These are phyloP conservation scores for Alosa alosa DNA, from an alignment of 2,113 vertebrate species.

Conservation along the genomic window DNA sequence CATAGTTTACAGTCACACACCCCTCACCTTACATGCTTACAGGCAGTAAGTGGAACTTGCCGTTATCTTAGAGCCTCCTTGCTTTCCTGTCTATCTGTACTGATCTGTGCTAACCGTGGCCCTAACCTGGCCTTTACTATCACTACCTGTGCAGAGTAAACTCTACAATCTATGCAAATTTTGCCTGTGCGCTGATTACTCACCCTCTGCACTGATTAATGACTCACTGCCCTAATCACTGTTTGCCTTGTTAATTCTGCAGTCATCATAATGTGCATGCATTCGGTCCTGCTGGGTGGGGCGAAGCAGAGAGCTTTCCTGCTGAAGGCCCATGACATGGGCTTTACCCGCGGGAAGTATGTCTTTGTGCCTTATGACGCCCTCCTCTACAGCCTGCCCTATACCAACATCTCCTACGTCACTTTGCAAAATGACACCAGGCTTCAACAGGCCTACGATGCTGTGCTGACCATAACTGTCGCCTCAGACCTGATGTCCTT, in stretches of 20 bases:
- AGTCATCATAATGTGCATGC: conserved; percentile 94
- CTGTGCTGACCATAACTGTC: conserved; percentile 86
- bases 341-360: conserved; percentile 82
- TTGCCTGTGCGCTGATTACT: not conserved
- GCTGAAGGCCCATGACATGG: conserved; percentile 81
- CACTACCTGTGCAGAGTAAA: not conserved
- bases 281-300: conserved; percentile 82
- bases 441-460: conserved; percentile 82
- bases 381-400: conserved; percentile 86
- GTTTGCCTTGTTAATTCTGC: conserved; percentile 41
- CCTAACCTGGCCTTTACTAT: not conserved
- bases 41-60: no score
- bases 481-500: conserved; percentile 82
- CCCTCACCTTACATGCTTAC: no score
- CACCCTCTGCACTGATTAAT: not conserved
- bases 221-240: not conserved
- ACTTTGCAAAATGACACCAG: conserved; percentile 73
- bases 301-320: conserved; percentile 79
- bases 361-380: conserved; percentile 86
- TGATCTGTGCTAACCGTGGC: not conserved
- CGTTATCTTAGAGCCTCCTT: no score
- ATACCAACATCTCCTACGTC: conserved; percentile 74
- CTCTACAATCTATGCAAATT: not conserved
- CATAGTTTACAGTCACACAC: no score
- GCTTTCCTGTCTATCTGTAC: no score